Evolutionary conservation across 23 tunicate species (phyloP).

Genomic region (Pegea sp.): DNA sequence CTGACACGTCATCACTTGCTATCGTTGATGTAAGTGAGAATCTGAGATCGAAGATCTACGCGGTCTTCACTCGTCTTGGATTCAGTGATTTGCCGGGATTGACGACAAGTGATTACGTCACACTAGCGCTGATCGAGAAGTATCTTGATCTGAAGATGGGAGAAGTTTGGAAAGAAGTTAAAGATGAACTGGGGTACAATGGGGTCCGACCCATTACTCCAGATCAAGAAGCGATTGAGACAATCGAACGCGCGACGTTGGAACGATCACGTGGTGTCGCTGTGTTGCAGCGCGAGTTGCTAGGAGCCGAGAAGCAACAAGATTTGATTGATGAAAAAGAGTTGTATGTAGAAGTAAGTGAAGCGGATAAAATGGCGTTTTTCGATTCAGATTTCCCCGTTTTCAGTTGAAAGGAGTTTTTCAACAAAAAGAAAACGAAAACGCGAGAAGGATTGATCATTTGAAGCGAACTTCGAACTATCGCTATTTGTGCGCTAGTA

Average conservation of each 20-base stretch:
- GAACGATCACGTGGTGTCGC: constrained; percentile 79
- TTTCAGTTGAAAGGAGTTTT: background rate
- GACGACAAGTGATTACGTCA: constrained; percentile 76
- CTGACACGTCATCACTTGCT: constrained; percentile 30
- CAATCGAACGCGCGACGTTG: constrained; percentile 35
- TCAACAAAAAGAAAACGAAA: constrained; percentile 68
- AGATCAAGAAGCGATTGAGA: constrained; percentile 77
- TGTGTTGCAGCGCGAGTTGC: constrained; percentile 53
- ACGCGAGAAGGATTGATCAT: constrained; percentile 55
- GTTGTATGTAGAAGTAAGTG: constrained; percentile 66
- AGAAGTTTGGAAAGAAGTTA: constrained; percentile 82
- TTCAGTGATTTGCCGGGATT: constrained; percentile 93
- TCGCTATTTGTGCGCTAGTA: constrained; percentile 24
- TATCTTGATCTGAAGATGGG: constrained; percentile 87
- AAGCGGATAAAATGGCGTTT: background rate
- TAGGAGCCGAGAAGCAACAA: constrained; percentile 76
- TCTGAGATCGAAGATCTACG: constrained; percentile 62
- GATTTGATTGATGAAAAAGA: constrained; percentile 60
- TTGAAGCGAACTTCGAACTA: constrained; percentile 69
- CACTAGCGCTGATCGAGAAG: constrained; percentile 84
- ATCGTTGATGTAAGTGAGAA: constrained; percentile 85
- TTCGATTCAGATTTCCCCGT: background rate
- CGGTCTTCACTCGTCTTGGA: constrained; percentile 69
- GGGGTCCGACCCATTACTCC: constrained; percentile 52
- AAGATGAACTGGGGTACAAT: constrained; percentile 48